Percentiles rank a stretch among this genome's conserved stretches.
phyloP scores from a whole-genome alignment of 2,888 invertebrate genomes.

The Caenorhabditis wallacei region DNA sequence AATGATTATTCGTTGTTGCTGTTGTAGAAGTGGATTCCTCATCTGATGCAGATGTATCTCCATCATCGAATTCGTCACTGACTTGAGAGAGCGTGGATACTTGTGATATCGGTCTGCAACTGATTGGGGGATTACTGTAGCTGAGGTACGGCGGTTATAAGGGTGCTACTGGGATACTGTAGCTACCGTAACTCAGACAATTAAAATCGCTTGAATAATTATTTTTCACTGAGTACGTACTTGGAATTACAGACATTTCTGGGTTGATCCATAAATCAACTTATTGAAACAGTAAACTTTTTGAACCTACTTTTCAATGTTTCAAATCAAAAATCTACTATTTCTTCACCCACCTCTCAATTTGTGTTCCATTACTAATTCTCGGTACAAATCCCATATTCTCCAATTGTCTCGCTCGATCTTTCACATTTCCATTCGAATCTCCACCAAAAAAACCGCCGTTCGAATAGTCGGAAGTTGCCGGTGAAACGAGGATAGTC shows the following conservation, averaged over 20 bases:
- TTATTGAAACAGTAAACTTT: too few species aligned
- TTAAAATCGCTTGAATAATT: too few species aligned
- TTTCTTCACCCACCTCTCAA: too few species aligned
- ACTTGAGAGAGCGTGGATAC: constrained; percentile 49
- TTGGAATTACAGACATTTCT: too few species aligned
- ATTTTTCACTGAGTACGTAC: too few species aligned
- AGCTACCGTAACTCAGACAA: too few species aligned
- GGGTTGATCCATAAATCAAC: too few species aligned
- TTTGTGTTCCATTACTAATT: constrained; percentile 3
- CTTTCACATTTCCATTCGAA: constrained; percentile 36
- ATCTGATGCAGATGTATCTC: constrained; percentile 56
- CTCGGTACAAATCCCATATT: constrained; percentile 55
- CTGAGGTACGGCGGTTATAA: too few species aligned
- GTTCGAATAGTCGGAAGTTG: constrained; percentile 31
- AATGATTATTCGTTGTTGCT: background rate
- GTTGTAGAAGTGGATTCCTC: constrained; percentile 36
- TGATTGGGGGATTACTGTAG: background rate
- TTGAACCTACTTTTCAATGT: too few species aligned
- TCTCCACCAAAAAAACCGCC: constrained; percentile 23
- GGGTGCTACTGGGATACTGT: too few species aligned
- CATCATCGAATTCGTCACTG: constrained; percentile 61
- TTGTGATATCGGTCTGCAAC: constrained; percentile 49
- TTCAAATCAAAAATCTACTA: too few species aligned
- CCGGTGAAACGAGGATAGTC: constrained; percentile 60
- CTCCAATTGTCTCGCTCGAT: constrained; percentile 45